A percentile compares a stretch with the other conserved stretches of the same genome.
Conservation (phyloP, 30 jellyfish, hydroid and myxozoan genomes). For the Hydra vulgaris region DNA sequence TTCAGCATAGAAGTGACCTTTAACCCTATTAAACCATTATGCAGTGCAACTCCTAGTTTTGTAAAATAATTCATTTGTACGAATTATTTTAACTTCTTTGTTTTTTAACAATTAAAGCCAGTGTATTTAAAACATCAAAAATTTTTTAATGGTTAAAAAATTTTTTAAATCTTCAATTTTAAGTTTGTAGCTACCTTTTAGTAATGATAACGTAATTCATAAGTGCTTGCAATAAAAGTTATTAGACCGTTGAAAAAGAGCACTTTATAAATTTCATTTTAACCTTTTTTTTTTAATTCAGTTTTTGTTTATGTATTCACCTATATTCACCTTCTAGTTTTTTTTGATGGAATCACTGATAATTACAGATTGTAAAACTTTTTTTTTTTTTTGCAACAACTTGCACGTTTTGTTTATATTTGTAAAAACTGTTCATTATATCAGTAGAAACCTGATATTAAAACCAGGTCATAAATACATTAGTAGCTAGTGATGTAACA, state of each 20-base stretch:
- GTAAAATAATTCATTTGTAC: background rate
- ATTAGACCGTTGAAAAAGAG: background rate
- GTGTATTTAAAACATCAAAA: background rate
- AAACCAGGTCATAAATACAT: no score
- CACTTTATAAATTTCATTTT: background rate
- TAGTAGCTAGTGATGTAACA: background rate
- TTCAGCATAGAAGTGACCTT: background rate
- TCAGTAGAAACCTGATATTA: background rate
- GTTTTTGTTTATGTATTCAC: background rate
- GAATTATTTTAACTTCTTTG: background rate
- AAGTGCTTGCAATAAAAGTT: background rate
- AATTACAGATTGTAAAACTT: no score
- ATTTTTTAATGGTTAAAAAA: background rate
- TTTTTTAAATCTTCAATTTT: background rate
- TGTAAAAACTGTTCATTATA: background rate
- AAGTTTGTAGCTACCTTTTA: background rate
- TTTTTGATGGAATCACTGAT: no score
- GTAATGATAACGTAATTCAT: background rate
- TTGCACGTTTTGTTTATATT: background rate
- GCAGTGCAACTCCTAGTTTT: background rate
- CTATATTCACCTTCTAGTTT: no score
- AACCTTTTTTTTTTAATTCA: background rate
- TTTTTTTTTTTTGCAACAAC: background rate
- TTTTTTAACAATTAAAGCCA: background rate
- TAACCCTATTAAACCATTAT: background rate